Base-by-base conservation (phyloP, 2,113 vertebrate genomes). In the Varanus komodoensis region DNA sequence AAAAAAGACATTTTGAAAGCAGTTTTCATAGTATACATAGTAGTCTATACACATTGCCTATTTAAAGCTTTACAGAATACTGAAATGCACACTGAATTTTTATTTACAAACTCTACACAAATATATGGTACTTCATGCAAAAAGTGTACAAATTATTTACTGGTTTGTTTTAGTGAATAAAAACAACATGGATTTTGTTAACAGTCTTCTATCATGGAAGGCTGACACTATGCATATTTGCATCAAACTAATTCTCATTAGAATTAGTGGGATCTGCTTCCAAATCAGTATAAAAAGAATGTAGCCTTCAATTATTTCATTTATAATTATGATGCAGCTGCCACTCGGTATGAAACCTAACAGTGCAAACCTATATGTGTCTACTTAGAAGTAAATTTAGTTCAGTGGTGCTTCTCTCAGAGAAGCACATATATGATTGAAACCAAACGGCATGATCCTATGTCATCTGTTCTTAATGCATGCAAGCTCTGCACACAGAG, bases 91-190 rank as follows among this genome's bases (percentile, higher is more conserved):
- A 54, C 3, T 90, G 94, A 87, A 93, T 74, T 57, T 27, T 68
- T 80, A 92, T 97, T 96, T 94, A 96, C 91, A 90, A 90, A 89
- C 52, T 94, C 84, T 86, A 88, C 89, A 88, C 91, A 61, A 86
- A 89, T 86, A 83, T 52, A 82, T 27, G 19, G 78, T 87, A 94
- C 50, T 89, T 91, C 82, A 95, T 78, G 89, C 52, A 90, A 12
- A 25, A 64, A 2, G 25, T 77, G 61, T 90, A 84, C 92, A 91
- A 88, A 93, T 1, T 0, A 74, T 93, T 87, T 93, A 74, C 64
- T 85, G 69, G 69, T n/a, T 52, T 93, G 91, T 25, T 89, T 89
- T 87, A 88, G 68, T 29, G 77, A 84, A 50, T 80, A 79, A 93
- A 94, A 92, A 87, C 34, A 83, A 77, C 75, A 90, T 84, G 87